Evolutionary conservation across 2,888 invertebrate species (phyloP).

Genomic region (Lordiphosa fenestrarum): DNA sequence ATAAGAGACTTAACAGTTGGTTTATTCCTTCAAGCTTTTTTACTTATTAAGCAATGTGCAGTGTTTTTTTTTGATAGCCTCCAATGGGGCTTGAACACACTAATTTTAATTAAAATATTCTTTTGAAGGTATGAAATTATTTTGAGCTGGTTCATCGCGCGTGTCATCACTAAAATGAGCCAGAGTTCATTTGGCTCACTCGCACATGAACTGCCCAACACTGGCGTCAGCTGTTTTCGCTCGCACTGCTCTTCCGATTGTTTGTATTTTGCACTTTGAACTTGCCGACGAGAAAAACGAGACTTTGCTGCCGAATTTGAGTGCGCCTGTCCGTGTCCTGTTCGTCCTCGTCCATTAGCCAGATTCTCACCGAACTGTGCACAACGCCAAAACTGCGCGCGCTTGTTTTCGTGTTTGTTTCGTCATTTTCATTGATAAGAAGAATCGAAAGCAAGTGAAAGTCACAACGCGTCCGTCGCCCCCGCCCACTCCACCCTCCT

Average conservation of each 20-base stretch:
- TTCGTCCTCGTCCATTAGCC: constrained; percentile 25
- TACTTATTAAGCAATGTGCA: no score
- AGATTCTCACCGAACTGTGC: constrained; percentile 32
- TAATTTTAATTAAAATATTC: no score
- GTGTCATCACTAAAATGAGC: constrained; percentile 19
- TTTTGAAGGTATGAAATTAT: no score
- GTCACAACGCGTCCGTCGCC: constrained; percentile 21
- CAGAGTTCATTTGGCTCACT: constrained; percentile 1
- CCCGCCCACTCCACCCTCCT: constrained; percentile 20
- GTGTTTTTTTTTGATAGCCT: no score
- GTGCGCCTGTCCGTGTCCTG: constrained; percentile 48
- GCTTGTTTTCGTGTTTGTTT: constrained; percentile 31
- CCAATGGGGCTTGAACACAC: no score
- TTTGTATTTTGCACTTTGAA: constrained; percentile 54
- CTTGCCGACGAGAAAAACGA: constrained; percentile 38
- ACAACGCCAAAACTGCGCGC: constrained; percentile 27
- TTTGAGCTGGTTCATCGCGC: no score
- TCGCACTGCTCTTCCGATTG: constrained; percentile 34
- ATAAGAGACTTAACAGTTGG: no score
- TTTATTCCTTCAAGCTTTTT: no score
- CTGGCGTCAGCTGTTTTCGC: constrained; percentile 27
- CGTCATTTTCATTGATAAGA: constrained; percentile 62
- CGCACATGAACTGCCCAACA: constrained; percentile 9
- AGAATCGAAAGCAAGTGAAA: constrained; percentile 44
- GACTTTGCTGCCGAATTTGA: constrained; percentile 35